These are phyloP conservation scores for Oryzias celebensis DNA, from an alignment of 2,113 vertebrate genomes.

Conservation along the genomic window DNA sequence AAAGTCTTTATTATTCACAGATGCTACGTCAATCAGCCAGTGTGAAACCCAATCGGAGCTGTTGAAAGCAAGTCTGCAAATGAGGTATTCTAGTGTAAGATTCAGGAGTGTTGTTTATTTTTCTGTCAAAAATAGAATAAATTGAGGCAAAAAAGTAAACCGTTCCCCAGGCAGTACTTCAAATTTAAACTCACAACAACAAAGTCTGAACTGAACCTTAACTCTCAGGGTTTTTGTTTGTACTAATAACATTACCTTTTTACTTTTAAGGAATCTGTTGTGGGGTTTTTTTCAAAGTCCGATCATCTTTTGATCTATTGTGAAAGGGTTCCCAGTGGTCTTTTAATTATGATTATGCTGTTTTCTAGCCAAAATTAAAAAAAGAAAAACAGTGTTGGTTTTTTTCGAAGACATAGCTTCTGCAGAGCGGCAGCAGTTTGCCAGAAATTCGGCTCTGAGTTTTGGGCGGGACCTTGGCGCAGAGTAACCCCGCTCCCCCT, in stretches of 20 bases:
- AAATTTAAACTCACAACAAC: constrained; percentile 9
- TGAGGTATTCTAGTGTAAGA: constrained; percentile 5
- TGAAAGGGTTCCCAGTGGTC: too few species aligned
- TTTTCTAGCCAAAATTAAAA: too few species aligned
- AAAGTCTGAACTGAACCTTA: constrained; percentile 17
- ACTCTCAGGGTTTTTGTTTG: not conserved
- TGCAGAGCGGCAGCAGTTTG: too few species aligned
- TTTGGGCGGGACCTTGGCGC: too few species aligned
- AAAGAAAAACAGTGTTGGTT: too few species aligned
- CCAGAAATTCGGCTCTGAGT: too few species aligned
- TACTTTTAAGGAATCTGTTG: not conserved
- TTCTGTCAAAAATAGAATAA: constrained; percentile 13
- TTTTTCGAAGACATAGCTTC: too few species aligned
- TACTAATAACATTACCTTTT: not conserved
- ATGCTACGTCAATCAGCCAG: not conserved
- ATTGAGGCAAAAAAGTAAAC: constrained; percentile 13
- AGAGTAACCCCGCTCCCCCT: too few species aligned
- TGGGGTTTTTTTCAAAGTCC: too few species aligned
- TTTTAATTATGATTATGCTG: too few species aligned
- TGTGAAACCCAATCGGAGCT: constrained; percentile 20
- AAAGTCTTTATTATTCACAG: constrained; percentile 39
- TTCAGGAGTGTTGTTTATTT: not conserved
- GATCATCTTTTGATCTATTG: too few species aligned
- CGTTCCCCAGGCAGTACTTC: constrained; percentile 8
- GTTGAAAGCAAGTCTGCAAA: constrained; percentile 12